A percentile compares a stretch with the other conserved stretches of the same genome.
phyloP scores from a whole-genome alignment of 2,113 vertebrate genomes.

The Pelobates fuscus region DNA sequence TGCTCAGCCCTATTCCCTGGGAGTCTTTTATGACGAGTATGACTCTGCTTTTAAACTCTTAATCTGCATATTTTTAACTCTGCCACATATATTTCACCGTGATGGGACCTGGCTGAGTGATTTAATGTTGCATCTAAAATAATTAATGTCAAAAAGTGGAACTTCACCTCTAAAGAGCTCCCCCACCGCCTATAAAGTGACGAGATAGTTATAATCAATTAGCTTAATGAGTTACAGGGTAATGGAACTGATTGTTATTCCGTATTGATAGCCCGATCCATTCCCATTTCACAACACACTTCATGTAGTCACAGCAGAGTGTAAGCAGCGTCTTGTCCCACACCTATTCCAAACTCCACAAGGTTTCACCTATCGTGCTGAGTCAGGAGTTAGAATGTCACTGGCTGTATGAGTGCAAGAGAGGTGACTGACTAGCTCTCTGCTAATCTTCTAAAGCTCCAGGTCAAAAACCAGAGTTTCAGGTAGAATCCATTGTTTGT shows the following conservation, averaged over 20 bases:
- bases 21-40: not conserved
- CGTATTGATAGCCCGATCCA: not conserved
- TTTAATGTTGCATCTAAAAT: conserved; percentile 14
- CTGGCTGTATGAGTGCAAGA: too few relatives aligned
- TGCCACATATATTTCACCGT: not conserved
- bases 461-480: too few relatives aligned
- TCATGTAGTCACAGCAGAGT: not conserved
- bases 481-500: too few relatives aligned
- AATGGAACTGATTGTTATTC: conserved; percentile 20
- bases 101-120: conserved; percentile 17
- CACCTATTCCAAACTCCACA: too few relatives aligned
- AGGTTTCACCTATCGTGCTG: too few relatives aligned
- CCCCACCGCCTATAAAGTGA: conserved; percentile 38
- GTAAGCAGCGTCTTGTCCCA: not conserved
- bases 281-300: not conserved
- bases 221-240: conserved; percentile 22
- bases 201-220: conserved; percentile 30
- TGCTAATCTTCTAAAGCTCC: too few relatives aligned
- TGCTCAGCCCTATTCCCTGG: not conserved
- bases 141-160: conserved; percentile 27
- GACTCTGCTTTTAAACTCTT: conserved; percentile 1
- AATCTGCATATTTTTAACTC: conserved; percentile 24
- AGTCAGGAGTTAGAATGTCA: too few relatives aligned
- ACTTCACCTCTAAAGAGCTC: conserved; percentile 14
- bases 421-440: too few relatives aligned